Evolutionary conservation across 2,113 vertebrate species (phyloP), one percentile per base, ranked within the genome.

Genomic region (Pteruthius melanotis): DNA sequence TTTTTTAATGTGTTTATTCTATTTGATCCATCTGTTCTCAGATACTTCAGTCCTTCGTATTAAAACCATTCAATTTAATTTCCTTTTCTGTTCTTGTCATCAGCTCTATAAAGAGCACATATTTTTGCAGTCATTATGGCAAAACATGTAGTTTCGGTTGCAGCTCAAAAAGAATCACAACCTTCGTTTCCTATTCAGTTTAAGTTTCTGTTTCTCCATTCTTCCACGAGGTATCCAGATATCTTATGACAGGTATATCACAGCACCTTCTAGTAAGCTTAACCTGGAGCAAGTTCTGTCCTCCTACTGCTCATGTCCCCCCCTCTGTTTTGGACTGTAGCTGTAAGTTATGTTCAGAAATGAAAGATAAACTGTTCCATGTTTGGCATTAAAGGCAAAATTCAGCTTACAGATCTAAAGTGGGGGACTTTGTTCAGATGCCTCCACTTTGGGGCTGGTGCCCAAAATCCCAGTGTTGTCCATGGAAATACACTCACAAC

Each of bases 401-500:
- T 87, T 66, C 21, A 64, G 18, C 12, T 45, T 30, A 66, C 2
- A 72, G 57, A 71, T 9, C 9, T 42, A 10, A 79, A 68, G 24
- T 8, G 26, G 50, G 33, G 20, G 19, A 77, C 49, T 20, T 31
- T 7, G 18, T 33, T 59, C 2, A 7, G 50, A 60, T 22, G 9
- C 7, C 44, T 54, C 49, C 9, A 1, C 7, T 44, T 31, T 4
- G 15, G 69, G 54, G 31, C 26, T 75, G 49, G 19, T n/a, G 71
- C 31, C 59, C 18, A 18, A 69, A 35, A n/a, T 53, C 15, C 9
- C 26, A 70, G 20, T 0, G 2, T 0, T 37, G 37, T 11, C 40
- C 59, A 24, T 5, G 31, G 40, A 49, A 53, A 50, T 0, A 5
- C 2, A 33, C 15, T 54, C 49, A 23, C 3, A 15, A 64, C 1